Conservation (phyloP, 2,888 invertebrate species). For the Lymantria monacha region DNA sequence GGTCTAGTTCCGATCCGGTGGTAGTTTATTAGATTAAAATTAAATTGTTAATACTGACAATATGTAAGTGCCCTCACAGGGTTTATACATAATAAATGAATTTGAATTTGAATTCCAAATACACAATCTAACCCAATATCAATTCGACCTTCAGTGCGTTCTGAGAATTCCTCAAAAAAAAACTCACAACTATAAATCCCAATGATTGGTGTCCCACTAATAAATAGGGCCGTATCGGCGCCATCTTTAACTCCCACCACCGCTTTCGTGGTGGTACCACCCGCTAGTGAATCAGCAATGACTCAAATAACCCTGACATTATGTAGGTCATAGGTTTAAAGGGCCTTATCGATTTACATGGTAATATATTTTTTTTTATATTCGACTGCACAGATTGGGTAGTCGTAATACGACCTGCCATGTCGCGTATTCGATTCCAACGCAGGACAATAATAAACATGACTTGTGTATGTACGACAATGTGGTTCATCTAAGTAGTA, state of each 20-base stretch:
- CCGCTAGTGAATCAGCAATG: conserved; percentile 4
- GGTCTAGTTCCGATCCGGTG: no score
- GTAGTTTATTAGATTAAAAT: no score
- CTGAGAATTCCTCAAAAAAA: background rate
- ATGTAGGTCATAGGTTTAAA: conserved; percentile 1
- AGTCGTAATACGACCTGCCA: no score
- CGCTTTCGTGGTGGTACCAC: background rate
- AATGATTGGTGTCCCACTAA: background rate
- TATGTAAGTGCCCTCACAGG: no score
- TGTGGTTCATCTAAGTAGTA: no score
- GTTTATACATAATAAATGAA: no score
- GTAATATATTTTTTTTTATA: background rate
- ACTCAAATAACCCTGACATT: conserved; percentile 7
- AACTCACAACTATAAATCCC: background rate
- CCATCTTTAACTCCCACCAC: background rate
- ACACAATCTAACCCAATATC: background rate
- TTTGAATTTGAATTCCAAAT: no score
- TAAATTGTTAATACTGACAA: no score
- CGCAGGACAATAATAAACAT: no score
- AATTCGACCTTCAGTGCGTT: background rate
- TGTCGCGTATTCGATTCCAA: no score
- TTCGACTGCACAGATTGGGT: no score
- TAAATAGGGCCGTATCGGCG: conserved; percentile 1
- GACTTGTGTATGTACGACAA: no score
- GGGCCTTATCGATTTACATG: conserved; percentile 1